Conservation (phyloP, 2,113 vertebrate species). For the Actenoides hombroni region DNA sequence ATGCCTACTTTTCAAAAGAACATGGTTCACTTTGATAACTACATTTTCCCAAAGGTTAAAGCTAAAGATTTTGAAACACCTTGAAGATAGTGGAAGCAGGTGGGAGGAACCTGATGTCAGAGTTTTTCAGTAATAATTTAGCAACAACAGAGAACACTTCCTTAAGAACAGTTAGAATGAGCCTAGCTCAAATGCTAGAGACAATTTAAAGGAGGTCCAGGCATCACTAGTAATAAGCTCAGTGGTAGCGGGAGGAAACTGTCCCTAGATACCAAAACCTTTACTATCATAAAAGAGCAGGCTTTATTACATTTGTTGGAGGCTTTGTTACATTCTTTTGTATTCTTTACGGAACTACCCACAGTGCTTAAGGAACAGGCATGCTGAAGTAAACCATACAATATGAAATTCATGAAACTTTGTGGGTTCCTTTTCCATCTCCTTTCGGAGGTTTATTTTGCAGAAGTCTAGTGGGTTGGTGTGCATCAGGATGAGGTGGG, state of each 20-base stretch:
- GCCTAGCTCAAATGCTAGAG: not conserved
- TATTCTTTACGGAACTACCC: not conserved
- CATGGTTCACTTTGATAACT: not conserved
- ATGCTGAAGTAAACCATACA: not conserved
- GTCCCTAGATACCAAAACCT: not conserved
- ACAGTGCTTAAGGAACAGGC: not conserved
- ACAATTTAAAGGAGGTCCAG: not conserved
- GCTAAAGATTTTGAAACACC: not conserved
- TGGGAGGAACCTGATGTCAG: not conserved
- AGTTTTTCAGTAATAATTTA: not conserved
- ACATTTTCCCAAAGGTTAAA: not conserved
- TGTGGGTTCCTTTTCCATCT: not conserved
- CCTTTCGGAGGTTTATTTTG: slow-evolving; percentile 7
- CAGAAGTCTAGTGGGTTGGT: not conserved
- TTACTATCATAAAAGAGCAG: not conserved
- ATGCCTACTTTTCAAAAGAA: not conserved
- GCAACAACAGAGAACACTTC: not conserved
- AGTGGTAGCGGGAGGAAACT: not conserved
- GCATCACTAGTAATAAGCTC: not conserved
- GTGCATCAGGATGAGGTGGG: not conserved
- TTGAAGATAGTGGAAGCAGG: not conserved
- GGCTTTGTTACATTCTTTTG: not conserved
- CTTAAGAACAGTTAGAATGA: not conserved
- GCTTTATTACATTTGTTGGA: not conserved
- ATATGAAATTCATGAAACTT: not conserved